Percentiles rank a stretch among this genome's conserved stretches.
phyloP scores from a whole-genome alignment of 2,888 invertebrate species.

The Hydroisotoma schaefferi region DNA sequence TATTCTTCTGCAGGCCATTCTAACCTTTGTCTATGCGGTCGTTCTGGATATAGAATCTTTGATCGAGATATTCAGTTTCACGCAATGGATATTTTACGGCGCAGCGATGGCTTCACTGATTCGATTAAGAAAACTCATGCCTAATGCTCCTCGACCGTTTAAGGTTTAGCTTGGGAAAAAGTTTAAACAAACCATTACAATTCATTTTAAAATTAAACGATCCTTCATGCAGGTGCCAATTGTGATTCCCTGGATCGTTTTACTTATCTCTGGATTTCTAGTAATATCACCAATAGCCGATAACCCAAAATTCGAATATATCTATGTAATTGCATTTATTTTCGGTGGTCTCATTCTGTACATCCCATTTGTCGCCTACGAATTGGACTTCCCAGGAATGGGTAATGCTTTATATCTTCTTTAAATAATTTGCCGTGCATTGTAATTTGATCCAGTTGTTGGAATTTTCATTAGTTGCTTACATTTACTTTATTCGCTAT shows the following conservation, averaged over 20 bases:
- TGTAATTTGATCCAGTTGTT: not conserved
- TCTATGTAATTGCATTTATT: constrained; percentile 54
- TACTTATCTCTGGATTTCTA: constrained; percentile 53
- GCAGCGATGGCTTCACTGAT: constrained; percentile 73
- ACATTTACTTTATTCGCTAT: not conserved
- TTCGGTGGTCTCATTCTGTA: constrained; percentile 54
- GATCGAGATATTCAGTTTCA: constrained; percentile 81
- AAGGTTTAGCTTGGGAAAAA: constrained; percentile 53
- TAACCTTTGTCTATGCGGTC: constrained; percentile 68
- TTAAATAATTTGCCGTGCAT: not conserved
- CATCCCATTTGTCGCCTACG: constrained; percentile 53
- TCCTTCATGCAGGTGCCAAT: constrained; percentile 50
- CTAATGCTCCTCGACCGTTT: constrained; percentile 67
- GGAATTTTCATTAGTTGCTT: constrained; percentile 1
- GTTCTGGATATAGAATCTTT: constrained; percentile 70
- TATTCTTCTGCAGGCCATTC: constrained; percentile 59
- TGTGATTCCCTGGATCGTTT: constrained; percentile 53
- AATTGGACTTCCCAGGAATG: constrained; percentile 49
- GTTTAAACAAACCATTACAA: constrained; percentile 24
- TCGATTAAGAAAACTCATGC: constrained; percentile 67
- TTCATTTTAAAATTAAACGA: not conserved
- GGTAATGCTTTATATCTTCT: constrained; percentile 36
- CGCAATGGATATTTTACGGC: constrained; percentile 84
- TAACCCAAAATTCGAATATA: constrained; percentile 53
- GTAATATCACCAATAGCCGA: constrained; percentile 54